phyloP scores from a whole-genome alignment of 2,113 vertebrate species.

The Rousettus leschenaultii region DNA sequence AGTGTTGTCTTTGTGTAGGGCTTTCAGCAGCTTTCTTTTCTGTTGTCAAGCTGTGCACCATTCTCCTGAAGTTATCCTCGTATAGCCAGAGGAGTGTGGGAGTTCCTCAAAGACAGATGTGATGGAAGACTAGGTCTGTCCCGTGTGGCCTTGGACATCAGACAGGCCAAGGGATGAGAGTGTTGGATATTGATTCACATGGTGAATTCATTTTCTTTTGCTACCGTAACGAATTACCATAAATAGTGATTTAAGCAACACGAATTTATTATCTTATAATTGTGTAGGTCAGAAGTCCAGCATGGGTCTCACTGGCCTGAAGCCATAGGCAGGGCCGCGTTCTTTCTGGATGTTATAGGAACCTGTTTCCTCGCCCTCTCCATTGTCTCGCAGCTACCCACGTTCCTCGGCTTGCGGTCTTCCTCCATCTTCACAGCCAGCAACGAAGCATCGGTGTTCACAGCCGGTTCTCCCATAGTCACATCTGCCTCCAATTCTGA shows the following conservation, averaged over 20 bases:
- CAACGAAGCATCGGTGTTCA: rapidly evolving
- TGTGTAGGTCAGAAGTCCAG: background rate
- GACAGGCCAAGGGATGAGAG: background rate
- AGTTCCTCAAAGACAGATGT: background rate
- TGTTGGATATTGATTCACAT: background rate
- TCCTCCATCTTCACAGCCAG: background rate
- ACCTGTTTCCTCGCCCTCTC: background rate
- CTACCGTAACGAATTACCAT: background rate
- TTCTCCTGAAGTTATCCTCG: background rate
- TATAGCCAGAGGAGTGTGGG: background rate
- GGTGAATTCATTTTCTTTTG: background rate
- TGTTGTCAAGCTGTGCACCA: background rate
- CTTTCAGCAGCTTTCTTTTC: background rate
- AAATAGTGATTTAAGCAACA: background rate
- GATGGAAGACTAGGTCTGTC: background rate
- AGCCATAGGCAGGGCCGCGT: rapidly evolving
- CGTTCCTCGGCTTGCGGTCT: background rate
- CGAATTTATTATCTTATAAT: background rate
- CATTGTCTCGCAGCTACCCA: background rate
- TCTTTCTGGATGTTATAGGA: background rate
- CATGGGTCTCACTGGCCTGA: background rate
- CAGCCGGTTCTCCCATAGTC: background rate
- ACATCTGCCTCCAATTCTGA: background rate
- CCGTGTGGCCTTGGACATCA: background rate
- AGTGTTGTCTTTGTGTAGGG: background rate